Evolutionary conservation across 2,888 invertebrate genomes (phyloP).

Genomic region (Heliconius hortense): DNA sequence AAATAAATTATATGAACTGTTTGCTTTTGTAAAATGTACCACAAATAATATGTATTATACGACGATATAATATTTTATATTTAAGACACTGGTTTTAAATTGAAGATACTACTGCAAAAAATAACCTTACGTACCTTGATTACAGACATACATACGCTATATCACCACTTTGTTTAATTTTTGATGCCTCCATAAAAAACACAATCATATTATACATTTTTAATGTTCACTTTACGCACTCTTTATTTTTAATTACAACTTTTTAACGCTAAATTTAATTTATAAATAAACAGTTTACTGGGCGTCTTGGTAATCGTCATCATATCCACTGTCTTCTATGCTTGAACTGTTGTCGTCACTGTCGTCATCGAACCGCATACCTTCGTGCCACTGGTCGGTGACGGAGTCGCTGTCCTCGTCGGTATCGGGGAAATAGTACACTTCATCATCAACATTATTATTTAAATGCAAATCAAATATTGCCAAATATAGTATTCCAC

Average conservation of each 20-base stretch:
- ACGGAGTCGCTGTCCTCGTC: background rate
- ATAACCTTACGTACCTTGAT: background rate
- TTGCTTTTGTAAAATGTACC: too few relatives aligned
- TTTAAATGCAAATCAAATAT: too few relatives aligned
- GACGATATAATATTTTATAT: background rate
- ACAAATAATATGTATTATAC: background rate
- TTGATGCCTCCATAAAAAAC: background rate
- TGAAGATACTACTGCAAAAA: background rate
- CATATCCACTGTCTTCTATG: background rate
- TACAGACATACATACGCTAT: background rate
- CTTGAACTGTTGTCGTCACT: background rate
- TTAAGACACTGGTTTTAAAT: background rate
- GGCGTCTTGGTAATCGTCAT: background rate
- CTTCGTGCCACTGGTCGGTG: background rate
- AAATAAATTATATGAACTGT: background rate
- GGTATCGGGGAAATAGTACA: background rate
- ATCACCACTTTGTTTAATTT: background rate
- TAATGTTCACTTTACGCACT: background rate
- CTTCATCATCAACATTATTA: background rate
- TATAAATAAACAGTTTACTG: background rate
- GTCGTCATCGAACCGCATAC: background rate
- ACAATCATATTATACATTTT: background rate
- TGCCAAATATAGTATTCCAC: background rate
- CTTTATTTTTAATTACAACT: background rate
- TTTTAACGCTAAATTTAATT: background rate